Evolutionary conservation across 2,113 vertebrate species (phyloP), one percentile per base, ranked within the genome.

Genomic region (Coptodon bakossiorum): DNA sequence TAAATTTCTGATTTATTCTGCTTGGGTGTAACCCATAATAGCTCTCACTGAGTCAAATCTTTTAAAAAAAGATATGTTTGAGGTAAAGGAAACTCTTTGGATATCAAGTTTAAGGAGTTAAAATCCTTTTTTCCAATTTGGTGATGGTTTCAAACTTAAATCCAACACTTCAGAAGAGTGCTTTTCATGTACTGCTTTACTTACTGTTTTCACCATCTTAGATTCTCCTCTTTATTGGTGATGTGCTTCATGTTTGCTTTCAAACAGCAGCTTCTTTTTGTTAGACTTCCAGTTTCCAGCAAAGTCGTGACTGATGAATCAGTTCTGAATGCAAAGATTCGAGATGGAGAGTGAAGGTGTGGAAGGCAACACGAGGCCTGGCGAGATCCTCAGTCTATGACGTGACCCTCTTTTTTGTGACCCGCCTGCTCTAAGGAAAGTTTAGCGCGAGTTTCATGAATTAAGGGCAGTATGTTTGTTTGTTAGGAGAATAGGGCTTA

Each of bases 271-370:
- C 45, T 78, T 78, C 2, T 7, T 50, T 50, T 78, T 78, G 27
- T 78, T 78, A 31, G 27, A 19, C 16, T 91, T 88, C 34, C 76
- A 83, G 80, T 82, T 83, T 12, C 48, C 50, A 89, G 84, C 59
- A 86, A 86, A 90, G 86, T 73, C 83, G 57, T 36, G 54, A 63
- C 85, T 76, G 79, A 81, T 87, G 56, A 82, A 85, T 90, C 31
- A 36, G n/a, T 38, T 19, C 45, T 52, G 45, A 78, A 52, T 19
- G 43, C 45, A 52, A 78, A 31, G 45, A 78, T 31, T 78, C 1
- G 3, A 52, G 73, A n/a, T 78, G 0, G 27, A 78, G 16, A 31
- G 73, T 7, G 27, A 78, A 34, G 71, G 71, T 34, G 17, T 50
- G 45, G 73, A 78, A 52, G 73, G 73, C 17, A 78, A 48, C 43